Base-by-base conservation (phyloP, 2,888 invertebrate species). In the Auanema freiburgensis region DNA sequence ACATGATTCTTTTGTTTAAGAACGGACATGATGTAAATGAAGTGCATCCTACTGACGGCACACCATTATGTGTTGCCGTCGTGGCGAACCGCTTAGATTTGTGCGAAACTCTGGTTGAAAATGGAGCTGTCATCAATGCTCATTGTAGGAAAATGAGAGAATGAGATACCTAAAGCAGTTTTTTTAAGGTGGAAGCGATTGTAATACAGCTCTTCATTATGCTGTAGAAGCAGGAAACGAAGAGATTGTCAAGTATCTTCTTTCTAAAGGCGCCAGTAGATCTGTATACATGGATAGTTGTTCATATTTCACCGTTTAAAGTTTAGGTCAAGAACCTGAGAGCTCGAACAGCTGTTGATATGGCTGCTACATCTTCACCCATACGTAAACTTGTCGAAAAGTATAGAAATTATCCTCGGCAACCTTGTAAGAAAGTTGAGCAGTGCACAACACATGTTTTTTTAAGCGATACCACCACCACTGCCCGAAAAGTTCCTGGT, bases 51-150 rank as follows among this genome's bases (percentile, higher is more conserved):
- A 2, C 33, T 1, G 60, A 57, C 18, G 65, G 67, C n/a, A 72
- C 70, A 8, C 68, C 70, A 3, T 46, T 72, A 0, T 72, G 54
- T 40, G 51, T 67, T n/a, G 72, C 72, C 0, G 70, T 67, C 5
- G 57, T 63, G 44, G 21, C 62, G 0, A 60, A 64, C 5, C 57
- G 60, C 2, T 16, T 68, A 14, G 66, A 65, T 40, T 66, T 69
- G 16, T 69, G 59, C 16, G 33, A 68, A 43, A 44, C 67, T 33
- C 54, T 72, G 4, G 63, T 72, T 1, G 70, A 72, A 41, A 64
- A 67, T 33, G 70, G 68, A 16, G 72, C 72, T 1, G 52, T 72
- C 5, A 68, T 72, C n/a, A 70, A 72, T 65, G 72, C 70, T 1
- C 43, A 53, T 25, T 72, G 72, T 72, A 33, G 56, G 59, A 44